A percentile compares a stretch with the other conserved stretches of the same genome.
Evolutionary conservation across 2,888 invertebrate species (phyloP).

Genomic region (Peribatodes rhomboidaria): DNA sequence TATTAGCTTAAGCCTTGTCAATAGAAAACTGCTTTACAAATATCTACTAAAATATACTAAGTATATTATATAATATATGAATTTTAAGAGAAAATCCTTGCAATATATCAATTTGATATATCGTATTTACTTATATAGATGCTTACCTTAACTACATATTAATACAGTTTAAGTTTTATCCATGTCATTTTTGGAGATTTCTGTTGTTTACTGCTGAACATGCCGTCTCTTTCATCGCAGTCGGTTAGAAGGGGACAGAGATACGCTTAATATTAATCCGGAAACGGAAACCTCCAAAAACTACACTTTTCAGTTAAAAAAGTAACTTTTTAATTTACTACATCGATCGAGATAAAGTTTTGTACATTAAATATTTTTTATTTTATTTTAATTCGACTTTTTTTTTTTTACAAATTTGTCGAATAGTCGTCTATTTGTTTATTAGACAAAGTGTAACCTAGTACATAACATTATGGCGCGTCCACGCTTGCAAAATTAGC

Average conservation of each 20-base stretch:
- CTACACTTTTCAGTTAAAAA: neutral
- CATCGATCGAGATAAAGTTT: conserved; percentile 24
- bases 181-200: neutral
- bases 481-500: neutral
- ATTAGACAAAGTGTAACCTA: neutral
- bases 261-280: neutral
- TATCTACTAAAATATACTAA: conserved; percentile 25
- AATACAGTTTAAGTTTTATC: conserved; percentile 8
- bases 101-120: conserved; percentile 60
- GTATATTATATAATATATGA: conserved; percentile 31
- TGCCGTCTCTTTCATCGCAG: neutral
- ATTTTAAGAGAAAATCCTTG: conserved; percentile 41
- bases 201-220: neutral
- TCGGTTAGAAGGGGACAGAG: neutral
- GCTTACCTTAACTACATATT: conserved; percentile 15
- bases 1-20: conserved; percentile 29
- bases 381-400: conserved; percentile 16
- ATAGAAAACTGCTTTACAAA: conserved; percentile 16
- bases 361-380: conserved; percentile 22
- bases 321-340: conserved; percentile 22
- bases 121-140: conserved; percentile 27
- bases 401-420: neutral
- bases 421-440: neutral
- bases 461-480: neutral
- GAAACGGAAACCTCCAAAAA: neutral